Evolutionary conservation across 1,140 invertebrate genomes (phyloP).

Genomic region (Cydia amplana): DNA sequence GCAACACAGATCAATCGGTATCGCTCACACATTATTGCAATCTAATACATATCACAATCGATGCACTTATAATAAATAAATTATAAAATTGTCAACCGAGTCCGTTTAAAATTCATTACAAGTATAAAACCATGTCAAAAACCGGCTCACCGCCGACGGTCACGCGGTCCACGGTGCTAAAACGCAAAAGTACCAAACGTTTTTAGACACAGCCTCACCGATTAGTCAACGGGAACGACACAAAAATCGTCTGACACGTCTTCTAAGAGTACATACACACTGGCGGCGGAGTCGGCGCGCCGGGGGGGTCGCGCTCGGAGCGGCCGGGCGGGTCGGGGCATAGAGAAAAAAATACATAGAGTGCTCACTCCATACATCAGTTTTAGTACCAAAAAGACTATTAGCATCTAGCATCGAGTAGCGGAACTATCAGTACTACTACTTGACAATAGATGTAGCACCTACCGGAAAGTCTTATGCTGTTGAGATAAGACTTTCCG

Average conservation of each 20-base stretch:
- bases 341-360: too few relatives aligned
- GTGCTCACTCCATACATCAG: too few relatives aligned
- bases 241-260: constrained; percentile 56
- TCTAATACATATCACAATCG: constrained; percentile 72
- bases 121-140: constrained; percentile 74
- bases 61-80: constrained; percentile 78
- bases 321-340: constrained; percentile 36
- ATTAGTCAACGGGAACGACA: constrained; percentile 67
- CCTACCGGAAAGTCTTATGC: too few relatives aligned
- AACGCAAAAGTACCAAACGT: constrained; percentile 68
- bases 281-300: constrained; percentile 34
- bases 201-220: constrained; percentile 68
- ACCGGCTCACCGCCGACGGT: constrained; percentile 72
- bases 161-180: constrained; percentile 74
- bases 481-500: too few relatives aligned
- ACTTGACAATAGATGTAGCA: too few relatives aligned
- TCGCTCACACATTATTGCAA: constrained; percentile 60
- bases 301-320: too few relatives aligned
- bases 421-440: too few relatives aligned
- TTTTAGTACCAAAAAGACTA: too few relatives aligned
- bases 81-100: constrained; percentile 76
- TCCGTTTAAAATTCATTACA: constrained; percentile 64
- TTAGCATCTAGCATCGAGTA: too few relatives aligned
- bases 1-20: constrained; percentile 56
- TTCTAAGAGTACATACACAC: constrained; percentile 68